phyloP scores from a whole-genome alignment of 1,140 invertebrate species.

The Bombus pascuorum region DNA sequence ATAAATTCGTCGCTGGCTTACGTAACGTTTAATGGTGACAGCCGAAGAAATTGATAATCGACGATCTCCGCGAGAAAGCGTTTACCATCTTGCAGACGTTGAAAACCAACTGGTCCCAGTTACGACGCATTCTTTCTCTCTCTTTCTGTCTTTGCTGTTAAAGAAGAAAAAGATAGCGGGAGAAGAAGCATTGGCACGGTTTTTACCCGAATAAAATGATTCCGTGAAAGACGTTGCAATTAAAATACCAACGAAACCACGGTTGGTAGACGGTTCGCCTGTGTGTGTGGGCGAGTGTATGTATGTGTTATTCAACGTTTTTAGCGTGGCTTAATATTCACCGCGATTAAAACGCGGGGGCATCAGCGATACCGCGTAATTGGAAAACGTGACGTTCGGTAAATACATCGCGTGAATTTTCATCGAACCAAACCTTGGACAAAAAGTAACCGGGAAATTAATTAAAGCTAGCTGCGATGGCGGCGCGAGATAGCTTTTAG shows the following conservation, averaged over 20 bases:
- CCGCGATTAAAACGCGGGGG: constrained; percentile 25
- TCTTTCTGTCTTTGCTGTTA: neutral
- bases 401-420: constrained; percentile 11
- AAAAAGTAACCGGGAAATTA: constrained; percentile 39
- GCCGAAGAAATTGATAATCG: constrained; percentile 37
- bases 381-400: constrained; percentile 47
- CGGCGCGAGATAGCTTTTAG: no score
- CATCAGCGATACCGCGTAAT: constrained; percentile 43
- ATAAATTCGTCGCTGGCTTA: constrained; percentile 29
- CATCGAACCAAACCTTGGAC: neutral
- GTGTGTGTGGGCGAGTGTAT: neutral
- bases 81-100: neutral
- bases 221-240: constrained; percentile 3
- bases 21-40: constrained; percentile 17
- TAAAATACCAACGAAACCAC: constrained; percentile 4
- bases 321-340: constrained; percentile 33
- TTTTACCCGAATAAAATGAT: neutral
- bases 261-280: no score
- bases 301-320: constrained; percentile 15
- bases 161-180: neutral
- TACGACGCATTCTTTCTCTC: neutral
- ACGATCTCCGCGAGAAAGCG: neutral
- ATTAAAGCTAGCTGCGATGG: constrained; percentile 22
- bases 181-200: neutral
- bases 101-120: constrained; percentile 1